Conservation (phyloP, 2,113 vertebrate species). For the Oplegnathus fasciatus region DNA sequence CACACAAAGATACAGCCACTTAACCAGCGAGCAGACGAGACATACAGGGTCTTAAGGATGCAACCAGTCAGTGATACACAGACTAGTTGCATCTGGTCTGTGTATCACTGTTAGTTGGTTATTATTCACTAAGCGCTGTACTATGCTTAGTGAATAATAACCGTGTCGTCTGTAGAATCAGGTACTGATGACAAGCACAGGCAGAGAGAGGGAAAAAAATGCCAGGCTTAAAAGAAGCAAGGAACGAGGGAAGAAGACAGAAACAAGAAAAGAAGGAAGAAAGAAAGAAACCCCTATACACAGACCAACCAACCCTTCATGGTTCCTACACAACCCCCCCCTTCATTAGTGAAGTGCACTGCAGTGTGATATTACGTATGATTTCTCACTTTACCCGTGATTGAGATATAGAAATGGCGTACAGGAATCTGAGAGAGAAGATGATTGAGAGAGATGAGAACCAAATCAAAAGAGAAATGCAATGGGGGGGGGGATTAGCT, state of each 20-base stretch:
- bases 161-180: not conserved
- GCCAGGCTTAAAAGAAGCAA: not conserved
- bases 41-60: slow-evolving; percentile 7
- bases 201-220: not conserved
- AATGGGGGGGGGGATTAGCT: slow-evolving; percentile 3
- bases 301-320: not conserved
- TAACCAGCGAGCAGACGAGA: not conserved
- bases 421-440: slow-evolving; percentile 31
- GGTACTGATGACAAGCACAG: slow-evolving; percentile 9
- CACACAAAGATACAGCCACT: slow-evolving; percentile 40
- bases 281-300: not conserved
- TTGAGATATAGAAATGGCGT: slow-evolving; percentile 41
- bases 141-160: slow-evolving; percentile 13
- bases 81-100: not conserved
- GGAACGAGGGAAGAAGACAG: not conserved
- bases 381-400: slow-evolving; percentile 35
- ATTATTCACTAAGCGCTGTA: not conserved
- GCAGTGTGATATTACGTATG: slow-evolving; percentile 34
- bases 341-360: slow-evolving; percentile 36
- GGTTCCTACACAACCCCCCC: not conserved
- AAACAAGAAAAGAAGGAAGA: not conserved
- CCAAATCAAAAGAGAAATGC: slow-evolving; percentile 49
- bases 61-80: slow-evolving; percentile 1
- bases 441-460: slow-evolving; percentile 43
- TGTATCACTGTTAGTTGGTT: too few relatives aligned